A percentile compares a stretch with the other conserved stretches of the same genome.
Conservation (phyloP, 1,140 invertebrate species). For the Galleria mellonella region DNA sequence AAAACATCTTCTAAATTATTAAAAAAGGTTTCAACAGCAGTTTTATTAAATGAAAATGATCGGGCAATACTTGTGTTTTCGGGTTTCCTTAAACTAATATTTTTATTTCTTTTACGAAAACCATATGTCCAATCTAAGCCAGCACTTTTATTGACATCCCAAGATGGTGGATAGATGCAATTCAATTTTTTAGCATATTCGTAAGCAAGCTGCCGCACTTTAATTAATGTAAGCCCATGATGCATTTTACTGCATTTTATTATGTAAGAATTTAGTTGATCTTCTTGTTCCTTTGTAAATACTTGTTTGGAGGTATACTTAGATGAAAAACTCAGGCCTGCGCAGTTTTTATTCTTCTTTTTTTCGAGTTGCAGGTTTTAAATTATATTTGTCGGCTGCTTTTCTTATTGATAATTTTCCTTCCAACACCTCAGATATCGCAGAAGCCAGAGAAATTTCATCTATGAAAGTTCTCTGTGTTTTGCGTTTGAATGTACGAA, state of each 20-base stretch:
- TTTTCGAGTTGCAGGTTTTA: slow-evolving; percentile 19
- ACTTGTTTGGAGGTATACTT: too few species aligned
- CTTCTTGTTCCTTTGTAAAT: too few species aligned
- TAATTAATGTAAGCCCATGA: too few species aligned
- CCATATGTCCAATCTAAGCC: slow-evolving; percentile 12
- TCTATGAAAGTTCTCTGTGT: too few species aligned
- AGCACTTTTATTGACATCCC: slow-evolving; percentile 15
- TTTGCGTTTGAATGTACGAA: too few species aligned
- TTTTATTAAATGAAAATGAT: too few species aligned
- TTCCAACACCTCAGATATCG: slow-evolving; percentile 18
- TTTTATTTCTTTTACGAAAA: slow-evolving; percentile 13
- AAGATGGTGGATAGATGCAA: slow-evolving; percentile 7
- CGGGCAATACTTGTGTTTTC: slow-evolving; percentile 53
- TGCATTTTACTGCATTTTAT: too few species aligned
- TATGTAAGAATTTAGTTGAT: too few species aligned
- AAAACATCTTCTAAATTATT: neutral
- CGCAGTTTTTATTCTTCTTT: neutral
- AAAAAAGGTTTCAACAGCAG: neutral
- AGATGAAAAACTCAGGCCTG: slow-evolving; percentile 3
- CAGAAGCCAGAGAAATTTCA: too few species aligned
- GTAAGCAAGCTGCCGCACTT: slow-evolving; percentile 8
- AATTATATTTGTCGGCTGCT: slow-evolving; percentile 22
- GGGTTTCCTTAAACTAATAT: slow-evolving; percentile 47
- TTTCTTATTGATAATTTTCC: slow-evolving; percentile 22
- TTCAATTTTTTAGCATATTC: slow-evolving; percentile 25